phyloP scores from a whole-genome alignment of 2,888 invertebrate species.

The Ormyrus rosae region DNA sequence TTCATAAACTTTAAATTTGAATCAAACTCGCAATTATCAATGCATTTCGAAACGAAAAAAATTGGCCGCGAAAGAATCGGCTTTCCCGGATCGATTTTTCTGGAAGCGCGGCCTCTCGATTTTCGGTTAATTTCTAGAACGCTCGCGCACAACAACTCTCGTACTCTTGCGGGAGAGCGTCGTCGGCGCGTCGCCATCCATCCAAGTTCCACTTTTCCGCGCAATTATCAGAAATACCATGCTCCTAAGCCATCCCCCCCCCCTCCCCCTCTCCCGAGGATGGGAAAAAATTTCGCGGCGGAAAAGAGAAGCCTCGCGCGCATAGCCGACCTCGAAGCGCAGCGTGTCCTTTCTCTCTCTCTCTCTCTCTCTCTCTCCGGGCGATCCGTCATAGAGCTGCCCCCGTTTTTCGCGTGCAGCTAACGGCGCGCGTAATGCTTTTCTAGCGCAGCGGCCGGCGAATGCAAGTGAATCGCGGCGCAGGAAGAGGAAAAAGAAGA shows the following conservation, averaged over 20 bases:
- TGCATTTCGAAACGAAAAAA: background rate
- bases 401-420: slow-evolving; percentile 53
- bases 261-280: too few relatives aligned
- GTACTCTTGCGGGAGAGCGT: background rate
- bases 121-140: background rate
- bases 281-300: background rate
- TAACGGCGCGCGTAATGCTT: slow-evolving; percentile 52
- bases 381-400: slow-evolving; percentile 54
- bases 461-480: slow-evolving; percentile 55
- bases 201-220: slow-evolving; percentile 49
- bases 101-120: slow-evolving; percentile 24
- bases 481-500: slow-evolving; percentile 54
- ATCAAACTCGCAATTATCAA: too few relatives aligned
- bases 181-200: slow-evolving; percentile 13
- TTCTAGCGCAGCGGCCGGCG: slow-evolving; percentile 50
- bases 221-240: slow-evolving; percentile 44
- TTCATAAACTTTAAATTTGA: too few relatives aligned
- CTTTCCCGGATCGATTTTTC: too few relatives aligned
- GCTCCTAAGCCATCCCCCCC: too few relatives aligned
- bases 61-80: background rate
- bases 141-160: too few relatives aligned
- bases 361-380: slow-evolving; percentile 26
- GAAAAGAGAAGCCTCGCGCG: background rate
- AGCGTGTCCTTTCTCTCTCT: slow-evolving; percentile 26
- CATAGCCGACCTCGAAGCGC: background rate